Percentiles rank a stretch among this genome's conserved stretches.
These are phyloP conservation scores for Hirudinaria manillensis DNA, from an alignment of 2,888 invertebrate genomes.

Conservation along the genomic window DNA sequence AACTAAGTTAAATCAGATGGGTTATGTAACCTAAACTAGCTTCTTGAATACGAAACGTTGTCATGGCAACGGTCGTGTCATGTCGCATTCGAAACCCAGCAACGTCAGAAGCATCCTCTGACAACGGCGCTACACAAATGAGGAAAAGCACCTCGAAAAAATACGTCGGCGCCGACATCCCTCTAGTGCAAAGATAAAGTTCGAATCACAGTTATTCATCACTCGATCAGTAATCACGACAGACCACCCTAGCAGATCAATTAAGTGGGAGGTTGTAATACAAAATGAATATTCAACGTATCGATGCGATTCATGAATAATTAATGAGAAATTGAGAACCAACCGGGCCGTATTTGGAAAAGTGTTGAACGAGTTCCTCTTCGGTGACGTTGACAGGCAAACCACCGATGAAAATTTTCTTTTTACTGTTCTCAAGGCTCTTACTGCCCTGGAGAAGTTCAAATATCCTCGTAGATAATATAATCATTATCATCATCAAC, in stretches of 20 bases:
- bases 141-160: no score
- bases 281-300: background rate
- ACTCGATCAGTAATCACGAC: no score
- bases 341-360: constrained; percentile 72
- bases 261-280: background rate
- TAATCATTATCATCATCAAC: background rate
- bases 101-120: no score
- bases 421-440: constrained; percentile 43
- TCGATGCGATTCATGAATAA: background rate
- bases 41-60: no score
- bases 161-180: no score
- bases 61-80: no score
- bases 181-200: no score
- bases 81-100: no score
- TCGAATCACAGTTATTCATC: no score
- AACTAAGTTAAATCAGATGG: no score
- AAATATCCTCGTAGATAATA: background rate
- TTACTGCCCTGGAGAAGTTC: constrained; percentile 39
- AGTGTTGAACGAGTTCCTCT: constrained; percentile 83
- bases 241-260: background rate
- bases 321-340: constrained; percentile 13
- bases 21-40: no score
- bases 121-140: no score
- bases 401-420: constrained; percentile 84
- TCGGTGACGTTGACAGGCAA: constrained; percentile 90